Evolutionary conservation across 2,113 vertebrate species (phyloP), one percentile per base, ranked within the genome.

Genomic region (Peromyscus maniculatus): DNA sequence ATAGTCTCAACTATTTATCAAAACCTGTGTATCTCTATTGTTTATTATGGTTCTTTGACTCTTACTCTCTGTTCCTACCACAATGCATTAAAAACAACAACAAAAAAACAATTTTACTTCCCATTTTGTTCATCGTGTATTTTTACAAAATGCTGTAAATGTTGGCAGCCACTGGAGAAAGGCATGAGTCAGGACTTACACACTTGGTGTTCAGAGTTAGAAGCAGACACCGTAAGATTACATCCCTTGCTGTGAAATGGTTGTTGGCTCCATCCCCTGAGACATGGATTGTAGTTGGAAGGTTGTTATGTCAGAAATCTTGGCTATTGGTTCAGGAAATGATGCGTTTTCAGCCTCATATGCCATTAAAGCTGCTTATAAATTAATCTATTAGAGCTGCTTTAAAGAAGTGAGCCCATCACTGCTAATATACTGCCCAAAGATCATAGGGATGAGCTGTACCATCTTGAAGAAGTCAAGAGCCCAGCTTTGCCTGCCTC

Each of bases 281-380:
- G 94, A 94, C 7, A 17, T 10, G n/a, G 15, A 87, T 87, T 96
- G 39, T 55, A 93, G 89, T 87, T 26, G 77, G 91, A 91, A 97
- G 9, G 28, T 55, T 83, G 15, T 11, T 83, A 57, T 71, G 79
- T 79, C 95, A 91, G 82, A 97, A 92, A 36, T 87, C 19, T 13
- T 64, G 55, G 72, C 64, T 87, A 84, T 79, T 95, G 92, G 64
- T 92, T 90, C 96, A 55, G n/a, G 22, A 97, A 97, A 96, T 1
- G 0, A 43, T 90, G 59, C n/a, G 46, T 91, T 89, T 97, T 96
- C 89, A 96, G 94, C 19, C 64, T 71, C 55, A 67, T 12, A 78
- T 55, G 46, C 52, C 22, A 82, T 57, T 82, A 74, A 90, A 84
- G 69, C 67, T 62, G 39, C 62, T 97, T 91, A 95, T 71, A 94